phyloP scores from a whole-genome alignment of 2,797 vertebrate species.

The Myioborus miniatus region DNA sequence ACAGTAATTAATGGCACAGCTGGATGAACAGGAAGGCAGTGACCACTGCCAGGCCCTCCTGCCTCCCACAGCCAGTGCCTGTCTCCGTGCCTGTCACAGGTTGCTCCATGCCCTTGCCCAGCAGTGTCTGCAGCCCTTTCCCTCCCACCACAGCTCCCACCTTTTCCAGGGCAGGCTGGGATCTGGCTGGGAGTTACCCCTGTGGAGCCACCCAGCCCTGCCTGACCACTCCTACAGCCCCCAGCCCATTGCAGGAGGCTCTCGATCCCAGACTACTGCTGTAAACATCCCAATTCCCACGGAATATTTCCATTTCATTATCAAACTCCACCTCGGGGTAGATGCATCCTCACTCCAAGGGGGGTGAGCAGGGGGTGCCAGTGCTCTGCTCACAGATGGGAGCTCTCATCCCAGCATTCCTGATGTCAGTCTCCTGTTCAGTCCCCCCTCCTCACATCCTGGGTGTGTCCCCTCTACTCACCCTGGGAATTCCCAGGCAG shows the following conservation, averaged over 20 bases:
- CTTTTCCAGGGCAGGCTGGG: neutral
- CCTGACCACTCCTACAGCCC: neutral
- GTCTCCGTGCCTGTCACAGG: neutral
- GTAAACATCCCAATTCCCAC: neutral
- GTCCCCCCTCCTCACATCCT: neutral
- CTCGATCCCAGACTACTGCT: neutral
- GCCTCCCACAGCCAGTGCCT: neutral
- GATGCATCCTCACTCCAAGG: neutral
- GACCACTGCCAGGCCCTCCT: neutral
- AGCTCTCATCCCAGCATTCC: neutral
- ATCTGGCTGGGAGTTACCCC: neutral
- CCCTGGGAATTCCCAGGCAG: neutral
- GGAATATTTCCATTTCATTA: neutral
- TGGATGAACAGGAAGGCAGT: neutral
- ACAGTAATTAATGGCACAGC: neutral
- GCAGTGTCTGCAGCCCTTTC: neutral
- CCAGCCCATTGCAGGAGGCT: neutral
- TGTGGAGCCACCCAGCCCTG: neutral
- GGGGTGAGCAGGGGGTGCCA: rapidly evolving
- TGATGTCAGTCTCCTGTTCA: neutral
- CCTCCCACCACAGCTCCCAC: neutral
- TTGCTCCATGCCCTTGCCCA: neutral
- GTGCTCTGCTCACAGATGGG: rapidly evolving
- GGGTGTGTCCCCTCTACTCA: neutral
- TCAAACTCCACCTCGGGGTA: neutral